Conservation (phyloP, 2,888 invertebrate species). For the Cephalotes varians region DNA sequence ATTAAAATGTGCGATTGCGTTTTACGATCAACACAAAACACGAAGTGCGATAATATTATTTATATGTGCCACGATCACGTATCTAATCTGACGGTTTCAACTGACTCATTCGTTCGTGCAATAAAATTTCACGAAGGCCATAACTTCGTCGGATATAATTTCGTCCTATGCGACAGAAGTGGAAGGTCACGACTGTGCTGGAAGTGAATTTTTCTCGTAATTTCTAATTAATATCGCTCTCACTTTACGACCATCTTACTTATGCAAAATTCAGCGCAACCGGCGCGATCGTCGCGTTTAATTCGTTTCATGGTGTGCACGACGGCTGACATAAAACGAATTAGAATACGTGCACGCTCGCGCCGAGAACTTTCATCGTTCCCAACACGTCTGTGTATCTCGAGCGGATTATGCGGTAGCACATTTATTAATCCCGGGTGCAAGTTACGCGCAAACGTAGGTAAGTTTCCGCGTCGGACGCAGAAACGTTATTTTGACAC, state of each 20-base stretch:
- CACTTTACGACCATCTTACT: neutral
- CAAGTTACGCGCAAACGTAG: neutral
- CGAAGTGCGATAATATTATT: neutral
- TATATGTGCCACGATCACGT: neutral
- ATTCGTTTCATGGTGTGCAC: neutral
- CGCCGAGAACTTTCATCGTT: conserved; percentile 21
- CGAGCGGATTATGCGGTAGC: neutral
- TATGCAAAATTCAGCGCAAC: neutral
- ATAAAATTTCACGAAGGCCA: neutral
- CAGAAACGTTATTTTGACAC: conserved; percentile 23
- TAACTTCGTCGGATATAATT: too few relatives aligned
- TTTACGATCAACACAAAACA: neutral
- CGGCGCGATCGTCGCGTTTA: neutral
- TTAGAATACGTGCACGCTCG: conserved; percentile 11
- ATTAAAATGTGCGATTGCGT: neutral
- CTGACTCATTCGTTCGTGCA: neutral
- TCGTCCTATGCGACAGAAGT: neutral
- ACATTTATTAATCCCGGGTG: conserved; percentile 15
- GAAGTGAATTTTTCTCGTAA: neutral
- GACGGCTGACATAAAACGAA: neutral
- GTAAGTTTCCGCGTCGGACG: conserved; percentile 7
- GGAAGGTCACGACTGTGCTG: neutral
- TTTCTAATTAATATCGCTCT: neutral
- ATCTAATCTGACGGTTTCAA: neutral
- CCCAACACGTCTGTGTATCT: neutral